phyloP scores from a whole-genome alignment of 1,140 invertebrate genomes.

The Drosophila littoralis region DNA sequence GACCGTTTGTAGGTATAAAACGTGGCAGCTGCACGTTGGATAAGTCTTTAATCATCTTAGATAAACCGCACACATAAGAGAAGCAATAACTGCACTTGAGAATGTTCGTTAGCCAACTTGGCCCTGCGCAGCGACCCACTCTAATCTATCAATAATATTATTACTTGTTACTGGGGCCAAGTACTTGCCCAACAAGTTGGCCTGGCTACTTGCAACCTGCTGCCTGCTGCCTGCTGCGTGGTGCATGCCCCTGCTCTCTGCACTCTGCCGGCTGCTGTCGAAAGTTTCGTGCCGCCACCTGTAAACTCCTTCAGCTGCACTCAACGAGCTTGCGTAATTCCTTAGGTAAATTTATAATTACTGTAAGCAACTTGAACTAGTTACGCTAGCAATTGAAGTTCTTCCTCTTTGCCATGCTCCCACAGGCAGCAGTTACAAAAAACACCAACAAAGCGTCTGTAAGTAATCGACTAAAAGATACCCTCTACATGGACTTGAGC shows the following conservation, averaged over 20 bases:
- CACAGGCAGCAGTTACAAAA: constrained; percentile 27
- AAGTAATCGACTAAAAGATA: not conserved
- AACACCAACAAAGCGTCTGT: not conserved
- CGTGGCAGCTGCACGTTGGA: not conserved
- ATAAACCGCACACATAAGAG: not conserved
- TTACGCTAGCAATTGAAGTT: constrained; percentile 66
- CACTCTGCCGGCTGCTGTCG: constrained; percentile 17
- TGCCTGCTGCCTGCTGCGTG: constrained; percentile 3
- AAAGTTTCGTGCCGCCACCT: constrained; percentile 30
- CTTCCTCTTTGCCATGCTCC: constrained; percentile 12
- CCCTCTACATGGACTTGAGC: not conserved
- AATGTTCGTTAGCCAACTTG: constrained; percentile 18
- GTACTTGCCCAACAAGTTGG: constrained; percentile 31
- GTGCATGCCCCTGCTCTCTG: constrained; percentile 9
- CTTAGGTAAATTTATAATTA: constrained; percentile 81
- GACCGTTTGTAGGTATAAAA: not conserved
- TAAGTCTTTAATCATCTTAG: constrained; percentile 14
- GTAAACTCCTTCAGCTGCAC: constrained; percentile 49
- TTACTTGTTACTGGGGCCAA: constrained; percentile 48
- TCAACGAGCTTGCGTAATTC: constrained; percentile 65
- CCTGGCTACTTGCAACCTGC: constrained; percentile 43
- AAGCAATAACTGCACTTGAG: constrained; percentile 10
- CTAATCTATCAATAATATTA: constrained; percentile 82
- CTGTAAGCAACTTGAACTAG: constrained; percentile 77
- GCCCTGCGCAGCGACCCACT: constrained; percentile 27